Evolutionary conservation across 2,113 vertebrate genomes (phyloP), one percentile per base, ranked within the genome.

Genomic region (Dermatemys mawii): DNA sequence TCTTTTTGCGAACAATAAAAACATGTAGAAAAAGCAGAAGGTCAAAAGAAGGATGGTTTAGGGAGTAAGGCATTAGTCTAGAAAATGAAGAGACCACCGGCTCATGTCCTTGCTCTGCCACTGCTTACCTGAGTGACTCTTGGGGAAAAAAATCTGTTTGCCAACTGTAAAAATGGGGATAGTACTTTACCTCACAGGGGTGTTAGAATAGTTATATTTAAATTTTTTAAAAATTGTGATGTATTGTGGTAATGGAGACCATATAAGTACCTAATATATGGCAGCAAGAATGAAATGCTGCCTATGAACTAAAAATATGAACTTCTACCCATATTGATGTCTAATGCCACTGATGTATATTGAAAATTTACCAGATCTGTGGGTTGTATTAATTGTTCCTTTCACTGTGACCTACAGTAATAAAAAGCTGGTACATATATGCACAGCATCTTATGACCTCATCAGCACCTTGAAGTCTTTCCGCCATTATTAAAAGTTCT

Each of bases 121-220:
- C 8, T 53, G 27, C 32, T 29, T 53, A 29, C n/a, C 41, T 75
- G 0, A 3, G 5, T n/a, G 78, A 78, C 5, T 32, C 38, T 73
- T 51, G 29, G 55, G 27, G 4, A 16, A 16, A 60, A 32, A 6
- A 32, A 32, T 60, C 29, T 35, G 60, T 67, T n/a, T 10, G 35
- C 35, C 60, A 13, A 60, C 57, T 16, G 60, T 67, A n/a, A 67
- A 67, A 67, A 67, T 19, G 35, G 12, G 35, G 6, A 63, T 35
- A 35, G 29, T 16, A 8, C 14, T 67, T 14, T 63, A 35, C 60
- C 8, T 35, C 32, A 16, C 16, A 17, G 60, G 8, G 19, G 63
- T 70, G n/a, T n/a, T 70, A 38, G n/a, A n/a, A 70, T 11, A 38
- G n/a, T n/a, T 19, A 38, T 19, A 21, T 70, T 70, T 70, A 70